Evolutionary conservation across 2,113 vertebrate species (phyloP), one percentile per base, ranked within the genome.

Genomic region (Oreocharis arfaki): DNA sequence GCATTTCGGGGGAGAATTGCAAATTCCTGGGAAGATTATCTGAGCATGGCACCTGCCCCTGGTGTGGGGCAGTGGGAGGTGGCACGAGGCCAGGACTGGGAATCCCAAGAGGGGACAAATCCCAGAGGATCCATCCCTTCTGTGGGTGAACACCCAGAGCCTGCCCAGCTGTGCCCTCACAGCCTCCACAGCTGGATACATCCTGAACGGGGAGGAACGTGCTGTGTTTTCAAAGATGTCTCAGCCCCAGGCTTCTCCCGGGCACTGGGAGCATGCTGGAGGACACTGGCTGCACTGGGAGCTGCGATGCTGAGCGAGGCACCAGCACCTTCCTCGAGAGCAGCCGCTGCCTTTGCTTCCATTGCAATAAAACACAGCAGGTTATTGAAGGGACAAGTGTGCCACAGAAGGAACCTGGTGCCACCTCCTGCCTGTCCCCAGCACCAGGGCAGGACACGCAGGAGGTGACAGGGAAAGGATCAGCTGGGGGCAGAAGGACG

Each of bases 1-100:
- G 74, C 27, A 2, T 92, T 89, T 71, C 10, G 20, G 76, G 61
- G 56, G 89, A 89, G 89, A 90, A 96, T 35, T 52, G 85, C 28
- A 11, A 55, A 94, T 93, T 95, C 60, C 70, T 65, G 87, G 87
- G 92, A 80, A 93, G 91, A 46, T 94, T 95, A 85, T 90, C 94
- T 47, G 77, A 82, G 76, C 4, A 0, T 17, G 59, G 63, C 97
- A 96, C 87, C 95, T 94, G 89, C 20, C 55, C 26, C 56, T 4
- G 3, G 42, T 22, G 11, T 37, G 27, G 46, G 49, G 27, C 16
- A 4, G 28, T 6, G 42, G 44, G 68, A 71, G 21, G 37, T 49
- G 70, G 53, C 32, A 11, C 0, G 21, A 47, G 55, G 59, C 47
- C 2, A 7, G 33, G 35, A 65, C n/a, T 0, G 4, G 79, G 42